Evolutionary conservation across 2,888 invertebrate species (phyloP).

Genomic region (Drosophila rellima): DNA sequence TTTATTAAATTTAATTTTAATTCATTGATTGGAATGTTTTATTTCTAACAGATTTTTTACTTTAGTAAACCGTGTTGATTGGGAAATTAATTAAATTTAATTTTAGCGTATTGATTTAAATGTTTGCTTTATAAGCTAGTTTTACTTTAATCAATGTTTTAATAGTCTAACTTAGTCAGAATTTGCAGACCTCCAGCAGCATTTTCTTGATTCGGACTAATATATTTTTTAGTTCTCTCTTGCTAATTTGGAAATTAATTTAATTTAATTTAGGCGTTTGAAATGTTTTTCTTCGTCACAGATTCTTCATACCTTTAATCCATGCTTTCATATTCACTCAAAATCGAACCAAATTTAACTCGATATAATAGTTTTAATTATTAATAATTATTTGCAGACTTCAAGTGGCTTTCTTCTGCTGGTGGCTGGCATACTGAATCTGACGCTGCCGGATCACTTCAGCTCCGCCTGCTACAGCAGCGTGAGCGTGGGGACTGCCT

Average conservation of each 20-base stretch:
- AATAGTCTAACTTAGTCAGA: no score
- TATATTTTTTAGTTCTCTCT: neutral
- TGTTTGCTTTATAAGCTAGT: no score
- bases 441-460: constrained; percentile 65
- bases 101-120: no score
- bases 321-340: neutral
- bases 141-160: no score
- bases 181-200: no score
- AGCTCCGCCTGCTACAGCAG: constrained; percentile 71
- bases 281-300: neutral
- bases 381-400: constrained; percentile 54
- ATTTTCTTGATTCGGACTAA: no score
- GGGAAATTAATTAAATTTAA: no score
- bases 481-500: constrained; percentile 81
- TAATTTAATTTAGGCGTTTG: no score
- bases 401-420: constrained; percentile 79
- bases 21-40: no score
- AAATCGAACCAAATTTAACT: neutral
- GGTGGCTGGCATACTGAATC: constrained; percentile 77
- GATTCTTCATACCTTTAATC: neutral
- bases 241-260: neutral
- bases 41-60: no score
- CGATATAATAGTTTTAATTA: neutral
- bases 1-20: no score
- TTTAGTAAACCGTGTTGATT: no score